Percentiles rank a stretch among this genome's conserved stretches.
Evolutionary conservation across 2,888 invertebrate genomes (phyloP).

Genomic region (Ormia ochracea): DNA sequence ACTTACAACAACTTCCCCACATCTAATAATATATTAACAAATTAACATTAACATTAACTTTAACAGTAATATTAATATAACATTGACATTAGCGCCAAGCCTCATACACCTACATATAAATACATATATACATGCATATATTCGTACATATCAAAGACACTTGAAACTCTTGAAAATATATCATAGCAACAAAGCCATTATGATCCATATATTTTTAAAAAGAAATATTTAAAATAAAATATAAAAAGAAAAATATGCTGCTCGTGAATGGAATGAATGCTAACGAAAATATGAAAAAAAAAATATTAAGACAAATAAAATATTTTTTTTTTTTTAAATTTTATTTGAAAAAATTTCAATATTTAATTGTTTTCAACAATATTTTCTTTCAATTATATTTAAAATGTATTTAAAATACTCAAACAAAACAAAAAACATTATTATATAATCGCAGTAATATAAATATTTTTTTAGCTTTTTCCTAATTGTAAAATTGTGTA

Average conservation of each 20-base stretch:
- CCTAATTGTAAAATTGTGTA: slow-evolving; percentile 55
- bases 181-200: background rate
- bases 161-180: too few species aligned
- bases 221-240: slow-evolving; percentile 50
- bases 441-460: slow-evolving; percentile 43
- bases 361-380: slow-evolving; percentile 63
- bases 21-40: background rate
- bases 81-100: background rate
- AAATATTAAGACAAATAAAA: slow-evolving; percentile 63
- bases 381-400: slow-evolving; percentile 22
- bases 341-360: slow-evolving; percentile 64
- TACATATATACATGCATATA: background rate
- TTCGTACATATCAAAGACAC: too few species aligned
- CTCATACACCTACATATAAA: background rate
- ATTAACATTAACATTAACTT: background rate
- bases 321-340: slow-evolving; percentile 69
- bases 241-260: slow-evolving; percentile 71
- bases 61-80: background rate
- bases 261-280: slow-evolving; percentile 78
- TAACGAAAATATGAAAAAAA: too few species aligned
- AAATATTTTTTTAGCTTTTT: slow-evolving; percentile 40
- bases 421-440: slow-evolving; percentile 31
- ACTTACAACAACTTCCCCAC: background rate
- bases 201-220: slow-evolving; percentile 3
- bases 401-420: slow-evolving; percentile 45